Base-by-base conservation (phyloP, 2,113 vertebrate genomes). In the Sprattus sprattus region DNA sequence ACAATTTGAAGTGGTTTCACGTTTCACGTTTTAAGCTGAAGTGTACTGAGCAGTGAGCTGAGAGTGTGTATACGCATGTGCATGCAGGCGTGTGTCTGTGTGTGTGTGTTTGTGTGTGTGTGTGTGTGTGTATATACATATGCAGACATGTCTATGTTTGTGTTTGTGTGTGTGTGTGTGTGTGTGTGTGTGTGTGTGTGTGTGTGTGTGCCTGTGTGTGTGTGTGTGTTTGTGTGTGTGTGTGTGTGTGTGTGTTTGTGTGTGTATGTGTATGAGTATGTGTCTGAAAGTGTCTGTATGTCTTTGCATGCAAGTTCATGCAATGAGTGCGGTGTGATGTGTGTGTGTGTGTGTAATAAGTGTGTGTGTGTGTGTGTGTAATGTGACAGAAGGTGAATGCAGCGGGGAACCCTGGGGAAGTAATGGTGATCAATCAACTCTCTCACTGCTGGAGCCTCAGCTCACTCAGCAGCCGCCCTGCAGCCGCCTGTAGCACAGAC, bases 141-240 rank as follows among this genome's bases (percentile, higher is more conserved):
- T 52, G 50, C 0, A 13, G 13, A 13, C 15, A 22, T 57, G 7
- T 57, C 8, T 57, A 13, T 57, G 52, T 57, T 8, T 57, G 52
- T 57, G 52, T 57, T 4, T 9, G 13, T 57, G 85, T 71, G 90
- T 67, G 85, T n/a, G 78, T 47, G 25, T 67, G 81, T 82, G 44
- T 82, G 54, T 71, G 52, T 16, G 8, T 10, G 52, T 81, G 52
- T 88, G 88, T 57, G 20, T 22, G n/a, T 32, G 67, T 32, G 71
- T 86, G 82, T 47, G 60, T 52, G 67, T 83, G 86, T 86, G 60
- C 60, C 52, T 83, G 84, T 64, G 84, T 86, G 82, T 52, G 86
- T 78, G 82, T 32, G 81, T 78, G 60, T 60, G 52, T 25, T 5
- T 25, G 60, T 32, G 60, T 71, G 15, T 32, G 64, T 32, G 25